These are phyloP conservation scores for Amazona ochrocephala DNA, from an alignment of 2,797 vertebrate species.

Conservation along the genomic window DNA sequence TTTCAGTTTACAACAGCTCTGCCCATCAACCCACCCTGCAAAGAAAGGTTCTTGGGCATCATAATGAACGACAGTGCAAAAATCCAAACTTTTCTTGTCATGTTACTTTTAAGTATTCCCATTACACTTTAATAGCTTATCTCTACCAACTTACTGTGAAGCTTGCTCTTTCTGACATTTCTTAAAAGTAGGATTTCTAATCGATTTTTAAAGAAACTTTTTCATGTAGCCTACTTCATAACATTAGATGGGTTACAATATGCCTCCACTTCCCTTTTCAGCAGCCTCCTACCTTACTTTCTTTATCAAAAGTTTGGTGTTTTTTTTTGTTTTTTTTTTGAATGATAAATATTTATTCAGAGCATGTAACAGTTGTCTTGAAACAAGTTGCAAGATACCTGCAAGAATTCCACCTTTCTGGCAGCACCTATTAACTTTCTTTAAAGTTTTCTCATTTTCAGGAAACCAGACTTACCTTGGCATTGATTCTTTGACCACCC, in stretches of 20 bases:
- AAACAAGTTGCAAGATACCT: background rate
- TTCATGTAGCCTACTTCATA: background rate
- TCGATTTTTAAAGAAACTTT: background rate
- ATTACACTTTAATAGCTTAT: background rate
- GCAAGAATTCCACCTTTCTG: background rate
- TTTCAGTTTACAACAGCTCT: background rate
- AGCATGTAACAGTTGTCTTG: background rate
- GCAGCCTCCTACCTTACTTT: background rate
- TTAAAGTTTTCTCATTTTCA: background rate
- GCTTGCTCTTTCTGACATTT: background rate
- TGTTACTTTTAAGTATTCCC: background rate
- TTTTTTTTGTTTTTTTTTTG: background rate
- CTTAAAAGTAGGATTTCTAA: background rate
- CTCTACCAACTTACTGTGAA: background rate
- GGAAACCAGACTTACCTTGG: background rate
- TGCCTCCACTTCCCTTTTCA: background rate
- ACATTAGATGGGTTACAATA: background rate
- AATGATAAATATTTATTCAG: background rate
- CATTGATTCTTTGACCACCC: background rate
- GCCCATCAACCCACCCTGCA: background rate
- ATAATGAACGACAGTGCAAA: background rate
- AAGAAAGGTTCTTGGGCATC: background rate
- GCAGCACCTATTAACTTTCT: background rate
- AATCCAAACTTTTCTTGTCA: background rate
- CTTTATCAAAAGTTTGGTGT: background rate